Percentiles rank a stretch among this genome's conserved stretches.
Conservation (phyloP, 2,113 vertebrate species). For the Forbesichthys agassizii region DNA sequence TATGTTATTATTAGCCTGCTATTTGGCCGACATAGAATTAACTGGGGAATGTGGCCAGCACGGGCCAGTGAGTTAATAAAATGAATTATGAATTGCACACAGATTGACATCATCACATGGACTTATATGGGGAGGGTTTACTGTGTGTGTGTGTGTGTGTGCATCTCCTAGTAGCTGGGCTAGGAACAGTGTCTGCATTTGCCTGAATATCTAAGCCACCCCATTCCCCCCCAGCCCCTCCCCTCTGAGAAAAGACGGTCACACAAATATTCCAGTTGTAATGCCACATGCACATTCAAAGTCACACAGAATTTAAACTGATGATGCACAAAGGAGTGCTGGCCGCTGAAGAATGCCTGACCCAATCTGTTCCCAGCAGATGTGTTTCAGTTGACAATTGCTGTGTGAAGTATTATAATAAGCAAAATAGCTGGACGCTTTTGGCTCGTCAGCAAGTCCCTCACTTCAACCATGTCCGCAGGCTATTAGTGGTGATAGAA, state of each 20-base stretch:
- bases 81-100: conserved; percentile 53
- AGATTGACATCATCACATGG: conserved; percentile 56
- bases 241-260: conserved; percentile 48
- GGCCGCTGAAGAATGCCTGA: conserved; percentile 60
- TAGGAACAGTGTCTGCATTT: conserved; percentile 37
- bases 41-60: conserved; percentile 42
- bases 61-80: conserved; percentile 53
- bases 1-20: conserved; percentile 42
- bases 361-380: conserved; percentile 75
- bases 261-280: conserved; percentile 67
- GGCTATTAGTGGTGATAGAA: conserved; percentile 73
- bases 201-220: conserved; percentile 65
- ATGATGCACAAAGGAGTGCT: conserved; percentile 41
- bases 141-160: background rate
- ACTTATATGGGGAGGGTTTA: conserved; percentile 19
- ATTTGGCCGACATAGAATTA: conserved; percentile 49
- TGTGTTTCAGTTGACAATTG: conserved; percentile 71
- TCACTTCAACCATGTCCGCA: conserved; percentile 64
- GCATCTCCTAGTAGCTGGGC: conserved; percentile 28
- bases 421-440: conserved; percentile 68
- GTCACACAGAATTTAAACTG: conserved; percentile 58
- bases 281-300: conserved; percentile 32
- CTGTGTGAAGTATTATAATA: conserved; percentile 73
- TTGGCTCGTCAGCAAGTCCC: conserved; percentile 64
- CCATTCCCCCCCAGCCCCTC: conserved; percentile 56